phyloP scores from a whole-genome alignment of 2,797 vertebrate species.

The Manis pentadactyla region DNA sequence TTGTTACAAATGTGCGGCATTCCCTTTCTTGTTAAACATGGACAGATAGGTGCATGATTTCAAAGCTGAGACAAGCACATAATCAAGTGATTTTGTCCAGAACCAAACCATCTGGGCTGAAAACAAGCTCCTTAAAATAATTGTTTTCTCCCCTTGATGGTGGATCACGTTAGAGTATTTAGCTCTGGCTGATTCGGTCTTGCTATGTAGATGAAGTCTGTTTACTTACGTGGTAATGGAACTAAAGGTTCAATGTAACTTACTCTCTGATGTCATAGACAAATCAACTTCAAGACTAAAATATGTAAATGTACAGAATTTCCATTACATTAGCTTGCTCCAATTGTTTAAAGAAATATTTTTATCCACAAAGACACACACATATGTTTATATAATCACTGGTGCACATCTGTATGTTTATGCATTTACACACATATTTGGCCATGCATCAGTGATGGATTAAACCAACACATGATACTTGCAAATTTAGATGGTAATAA shows the following conservation, averaged over 20 bases:
- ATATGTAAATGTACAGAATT: conserved; percentile 53
- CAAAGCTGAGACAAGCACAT: conserved; percentile 46
- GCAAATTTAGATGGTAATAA: not conserved
- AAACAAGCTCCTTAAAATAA: conserved; percentile 62
- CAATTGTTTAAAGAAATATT: not conserved
- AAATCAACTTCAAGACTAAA: conserved; percentile 61
- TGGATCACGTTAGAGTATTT: conserved; percentile 9
- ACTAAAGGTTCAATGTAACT: conserved; percentile 31
- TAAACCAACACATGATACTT: not conserved
- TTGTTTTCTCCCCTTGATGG: not conserved
- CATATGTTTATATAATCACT: not conserved
- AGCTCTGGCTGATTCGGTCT: conserved; percentile 33
- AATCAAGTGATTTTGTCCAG: conserved; percentile 59
- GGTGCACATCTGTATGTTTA: not conserved
- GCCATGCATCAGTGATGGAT: not conserved
- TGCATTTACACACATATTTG: not conserved
- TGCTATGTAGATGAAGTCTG: conserved; percentile 40
- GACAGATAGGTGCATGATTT: not conserved
- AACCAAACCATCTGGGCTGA: conserved; percentile 48
- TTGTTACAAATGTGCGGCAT: not conserved
- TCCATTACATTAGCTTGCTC: conserved; percentile 11
- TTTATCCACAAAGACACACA: not conserved
- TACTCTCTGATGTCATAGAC: conserved; percentile 43
- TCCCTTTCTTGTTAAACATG: conserved; percentile 48
- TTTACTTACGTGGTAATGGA: conserved; percentile 47